Evolutionary conservation across 2,797 vertebrate species (phyloP).

Genomic region (Alcedo quadribrachys): DNA sequence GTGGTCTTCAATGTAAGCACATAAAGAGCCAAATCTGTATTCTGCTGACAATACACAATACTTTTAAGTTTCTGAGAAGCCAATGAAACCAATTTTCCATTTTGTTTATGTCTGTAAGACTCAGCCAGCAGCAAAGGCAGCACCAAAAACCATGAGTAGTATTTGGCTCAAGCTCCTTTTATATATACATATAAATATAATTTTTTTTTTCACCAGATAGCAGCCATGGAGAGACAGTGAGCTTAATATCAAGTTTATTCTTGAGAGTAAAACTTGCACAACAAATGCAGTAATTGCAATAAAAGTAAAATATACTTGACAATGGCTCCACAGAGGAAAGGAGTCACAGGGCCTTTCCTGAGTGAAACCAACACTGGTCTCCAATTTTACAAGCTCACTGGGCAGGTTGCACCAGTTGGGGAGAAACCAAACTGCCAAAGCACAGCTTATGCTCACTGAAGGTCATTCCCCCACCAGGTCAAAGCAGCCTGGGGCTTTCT

Average conservation of each 20-base stretch:
- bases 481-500: not conserved
- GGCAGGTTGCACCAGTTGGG: not conserved
- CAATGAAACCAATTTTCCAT: not conserved
- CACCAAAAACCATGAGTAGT: not conserved
- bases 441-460: not conserved
- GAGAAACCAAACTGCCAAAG: not conserved
- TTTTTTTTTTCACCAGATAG: not conserved
- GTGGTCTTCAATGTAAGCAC: not conserved
- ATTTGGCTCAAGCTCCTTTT: not conserved
- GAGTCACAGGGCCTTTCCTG: not conserved
- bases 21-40: not conserved
- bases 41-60: not conserved
- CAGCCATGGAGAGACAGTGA: not conserved
- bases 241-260: not conserved
- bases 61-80: not conserved
- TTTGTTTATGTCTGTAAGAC: not conserved
- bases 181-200: not conserved
- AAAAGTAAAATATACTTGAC: not conserved
- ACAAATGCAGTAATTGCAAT: not conserved
- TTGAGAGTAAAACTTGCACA: not conserved
- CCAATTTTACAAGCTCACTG: not conserved
- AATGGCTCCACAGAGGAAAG: not conserved
- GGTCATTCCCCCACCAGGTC: not conserved
- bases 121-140: not conserved
- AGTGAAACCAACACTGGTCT: not conserved